These are phyloP conservation scores for Seriola quinqueradiata DNA, from an alignment of 2,113 vertebrate species.

Conservation along the genomic window DNA sequence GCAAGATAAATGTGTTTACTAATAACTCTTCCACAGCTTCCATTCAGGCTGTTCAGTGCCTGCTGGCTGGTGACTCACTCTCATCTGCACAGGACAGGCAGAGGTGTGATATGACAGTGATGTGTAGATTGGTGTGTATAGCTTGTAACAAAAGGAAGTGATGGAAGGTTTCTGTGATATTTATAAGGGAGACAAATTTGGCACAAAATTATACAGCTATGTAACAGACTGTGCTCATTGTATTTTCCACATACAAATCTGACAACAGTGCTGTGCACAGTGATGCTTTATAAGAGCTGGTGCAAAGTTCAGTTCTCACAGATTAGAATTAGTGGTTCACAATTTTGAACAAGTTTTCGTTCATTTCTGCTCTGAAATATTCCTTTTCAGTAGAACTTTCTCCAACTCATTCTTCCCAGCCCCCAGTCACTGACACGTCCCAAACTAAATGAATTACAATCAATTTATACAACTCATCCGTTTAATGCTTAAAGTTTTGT, in stretches of 20 bases:
- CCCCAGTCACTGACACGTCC: too few relatives aligned
- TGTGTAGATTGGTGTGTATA: slow-evolving; percentile 50
- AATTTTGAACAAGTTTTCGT: too few relatives aligned
- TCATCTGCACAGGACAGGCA: slow-evolving; percentile 52
- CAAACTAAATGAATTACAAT: too few relatives aligned
- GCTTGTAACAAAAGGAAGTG: slow-evolving; percentile 26
- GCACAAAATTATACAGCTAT: slow-evolving; percentile 22
- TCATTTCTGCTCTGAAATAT: too few relatives aligned
- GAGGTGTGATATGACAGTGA: slow-evolving; percentile 53
- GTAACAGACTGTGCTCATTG: slow-evolving; percentile 26
- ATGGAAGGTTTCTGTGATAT: slow-evolving; percentile 20
- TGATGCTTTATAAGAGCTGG: too few relatives aligned
- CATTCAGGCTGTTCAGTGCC: slow-evolving; percentile 56
- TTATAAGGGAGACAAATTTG: slow-evolving; percentile 34
- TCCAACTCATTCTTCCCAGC: too few relatives aligned
- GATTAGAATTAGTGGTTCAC: too few relatives aligned
- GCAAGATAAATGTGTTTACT: slow-evolving; percentile 76
- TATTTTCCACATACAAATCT: slow-evolving; percentile 4
- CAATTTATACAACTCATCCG: too few relatives aligned
- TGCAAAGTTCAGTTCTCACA: too few relatives aligned
- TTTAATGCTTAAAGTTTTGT: too few relatives aligned
- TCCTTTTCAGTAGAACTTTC: too few relatives aligned
- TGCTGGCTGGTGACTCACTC: slow-evolving; percentile 69
- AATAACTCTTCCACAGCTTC: slow-evolving; percentile 69
- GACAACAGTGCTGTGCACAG: neutral